Evolutionary conservation across 1,140 invertebrate genomes (phyloP).

Genomic region (Monochamus saltuarius): DNA sequence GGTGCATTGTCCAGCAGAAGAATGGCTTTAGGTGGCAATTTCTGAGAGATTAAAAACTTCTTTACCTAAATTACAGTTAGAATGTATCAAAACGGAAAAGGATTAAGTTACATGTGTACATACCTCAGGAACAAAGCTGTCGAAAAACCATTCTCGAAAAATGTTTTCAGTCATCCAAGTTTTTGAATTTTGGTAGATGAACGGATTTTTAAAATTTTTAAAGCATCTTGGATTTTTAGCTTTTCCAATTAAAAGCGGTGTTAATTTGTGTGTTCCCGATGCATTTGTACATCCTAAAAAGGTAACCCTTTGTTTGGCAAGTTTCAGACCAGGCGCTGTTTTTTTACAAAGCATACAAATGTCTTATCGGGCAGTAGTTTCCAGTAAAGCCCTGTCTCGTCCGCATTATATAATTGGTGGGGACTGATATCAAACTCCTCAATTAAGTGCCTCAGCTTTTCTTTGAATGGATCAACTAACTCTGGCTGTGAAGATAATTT

Average conservation of each 20-base stretch:
- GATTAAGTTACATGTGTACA: too few relatives aligned
- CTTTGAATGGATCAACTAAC: constrained; percentile 31
- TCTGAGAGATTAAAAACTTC: too few relatives aligned
- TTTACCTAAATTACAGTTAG: too few relatives aligned
- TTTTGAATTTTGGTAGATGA: constrained; percentile 25
- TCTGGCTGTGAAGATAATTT: constrained; percentile 32
- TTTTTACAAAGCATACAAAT: constrained; percentile 26
- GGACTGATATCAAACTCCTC: constrained; percentile 24
- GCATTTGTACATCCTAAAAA: constrained; percentile 36
- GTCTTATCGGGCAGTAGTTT: constrained; percentile 39
- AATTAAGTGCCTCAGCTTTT: constrained; percentile 25
- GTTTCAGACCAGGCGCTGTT: constrained; percentile 27
- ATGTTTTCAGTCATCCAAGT: constrained; percentile 48
- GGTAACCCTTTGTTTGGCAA: constrained; percentile 22
- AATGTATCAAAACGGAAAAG: too few relatives aligned
- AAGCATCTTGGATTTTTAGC: constrained; percentile 33
- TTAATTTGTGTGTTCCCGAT: constrained; percentile 26
- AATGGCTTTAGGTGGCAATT: constrained; percentile 41
- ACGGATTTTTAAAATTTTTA: constrained; percentile 33
- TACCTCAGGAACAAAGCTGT: too few relatives aligned
- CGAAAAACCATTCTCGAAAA: constrained; percentile 46
- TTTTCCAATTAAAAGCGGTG: constrained; percentile 38
- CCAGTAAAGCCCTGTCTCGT: constrained; percentile 46
- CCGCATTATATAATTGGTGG: constrained; percentile 48
- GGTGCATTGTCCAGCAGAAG: constrained; percentile 51